Evolutionary conservation across 2,113 vertebrate genomes (phyloP).

Genomic region (Halcyon senegalensis): DNA sequence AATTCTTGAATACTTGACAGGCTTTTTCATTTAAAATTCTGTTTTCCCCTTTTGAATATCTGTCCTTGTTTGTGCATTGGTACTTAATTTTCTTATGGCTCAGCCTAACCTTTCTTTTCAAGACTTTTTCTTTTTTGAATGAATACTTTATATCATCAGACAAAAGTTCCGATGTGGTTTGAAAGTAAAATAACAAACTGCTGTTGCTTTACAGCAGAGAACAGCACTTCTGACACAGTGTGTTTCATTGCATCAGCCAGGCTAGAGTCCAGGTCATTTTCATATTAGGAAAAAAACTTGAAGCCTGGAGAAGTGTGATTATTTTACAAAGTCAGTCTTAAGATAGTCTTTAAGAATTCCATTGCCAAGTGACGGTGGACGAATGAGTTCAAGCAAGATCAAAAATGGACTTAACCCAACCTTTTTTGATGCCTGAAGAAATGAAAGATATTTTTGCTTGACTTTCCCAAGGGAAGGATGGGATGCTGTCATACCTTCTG

Average conservation of each 20-base stretch:
- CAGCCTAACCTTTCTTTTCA: slow-evolving; percentile 51
- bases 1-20: slow-evolving; percentile 52
- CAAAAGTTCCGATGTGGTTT: slow-evolving; percentile 22
- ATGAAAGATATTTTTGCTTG: neutral
- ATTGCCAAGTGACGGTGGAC: neutral
- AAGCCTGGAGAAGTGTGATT: neutral
- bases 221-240: neutral
- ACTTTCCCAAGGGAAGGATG: neutral
- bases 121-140: slow-evolving; percentile 35
- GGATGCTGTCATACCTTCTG: neutral
- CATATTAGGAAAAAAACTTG: neutral
- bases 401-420: neutral
- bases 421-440: neutral
- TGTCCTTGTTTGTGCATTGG: slow-evolving; percentile 42
- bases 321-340: neutral
- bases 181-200: slow-evolving; percentile 40
- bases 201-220: neutral
- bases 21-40: slow-evolving; percentile 68
- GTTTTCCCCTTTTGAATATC: slow-evolving; percentile 41
- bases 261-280: neutral
- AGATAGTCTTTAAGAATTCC: neutral
- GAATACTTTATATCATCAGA: slow-evolving; percentile 51
- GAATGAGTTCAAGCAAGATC: neutral
- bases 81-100: slow-evolving; percentile 47
- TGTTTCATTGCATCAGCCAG: neutral